Evolutionary conservation across 2,888 invertebrate species (phyloP), one percentile per base, ranked within the genome.

Genomic region (Noctua janthina): DNA sequence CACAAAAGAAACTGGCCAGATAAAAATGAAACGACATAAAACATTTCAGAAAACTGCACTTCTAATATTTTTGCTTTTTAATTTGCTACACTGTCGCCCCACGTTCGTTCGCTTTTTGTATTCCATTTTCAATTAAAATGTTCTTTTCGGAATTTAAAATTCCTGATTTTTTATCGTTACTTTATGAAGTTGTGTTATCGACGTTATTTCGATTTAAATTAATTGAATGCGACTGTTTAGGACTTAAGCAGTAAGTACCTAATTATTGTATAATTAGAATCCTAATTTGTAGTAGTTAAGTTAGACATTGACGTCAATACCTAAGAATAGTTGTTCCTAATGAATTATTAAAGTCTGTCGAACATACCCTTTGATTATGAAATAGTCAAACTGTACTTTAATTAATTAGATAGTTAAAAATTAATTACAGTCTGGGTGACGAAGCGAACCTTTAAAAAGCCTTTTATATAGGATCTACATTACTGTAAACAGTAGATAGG

Each of bases 1-100:
- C 89, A 92, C 87, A 92, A 93, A 89, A 88, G 87, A 89, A 91
- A 87, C 85, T 86, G 78, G 86, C 81, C 88, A 90, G 92, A 92
- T 93, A 93, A 92, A 92, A 93, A 91, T 90, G 83, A 81, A 88
- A 90, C 80, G 87, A 91, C 90, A 89, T 91, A 89, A 90, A 92
- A 88, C 87, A 82, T 74, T 75, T 79, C 77, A 74, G 86, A 76
- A 85, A 88, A 87, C 84, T 88, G 89, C 89, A 90, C 86, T 91
- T 89, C 89, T 90, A 91, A 91, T 92, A 92, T 93, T 93, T 92
- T 86, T 90, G 86, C 90, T 85, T 92, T 93, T 94, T 92, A 92
- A 93, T 92, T 94, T 92, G 88, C 89, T 89, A 87, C 89, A 74
- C 76, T 82, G 89, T 89, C 87, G 78, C 85, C 78, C 73, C 83